Evolutionary conservation across 2,888 invertebrate species (phyloP), one percentile per base, ranked within the genome.

Genomic region (Nemoura dubitans): DNA sequence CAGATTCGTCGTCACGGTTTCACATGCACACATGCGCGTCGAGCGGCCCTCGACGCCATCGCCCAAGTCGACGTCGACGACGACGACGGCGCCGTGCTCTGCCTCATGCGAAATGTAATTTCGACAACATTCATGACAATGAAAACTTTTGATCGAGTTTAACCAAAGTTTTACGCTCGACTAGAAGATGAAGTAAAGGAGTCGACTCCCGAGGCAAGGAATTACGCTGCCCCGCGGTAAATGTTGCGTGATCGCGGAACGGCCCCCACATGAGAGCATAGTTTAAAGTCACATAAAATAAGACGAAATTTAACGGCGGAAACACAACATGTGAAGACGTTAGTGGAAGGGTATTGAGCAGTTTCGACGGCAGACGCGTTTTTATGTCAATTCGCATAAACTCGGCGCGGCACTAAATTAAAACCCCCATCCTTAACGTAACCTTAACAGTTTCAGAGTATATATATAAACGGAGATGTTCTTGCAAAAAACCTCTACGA

Each of bases 121-220:
- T 84, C 59, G 59, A 84, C 84, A 84, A 84, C 84, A 84, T 84
- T 84, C 59, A 84, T 25, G 84, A 84, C 84, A 84, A 84, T 84
- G 76, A 21, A 59, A 84, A 84, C 29, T 84, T 81, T 84, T 84
- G 84, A 84, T 84, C 59, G 84, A 84, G 84, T 84, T 84, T 84
- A 76, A n/a, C 21, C 59, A 29, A 81, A 84, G 84, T 84, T 84
- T 84, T 43, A 43, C 78, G 27, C 27, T 78, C 78, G 78, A 78
- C 78, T 78, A 28, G 78, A 78, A 78, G 78, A 78, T 78, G 78
- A 59, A 59, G 59, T 59, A 59, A 59, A 21, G 59, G 59, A 59
- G 16, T 59, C 21, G 59, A 59, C 16, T 59, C 59, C 59, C 59
- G 21, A 21, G 59, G 59, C 59, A 59, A 59, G 59, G 59, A 7